phyloP scores from a whole-genome alignment of 2,888 invertebrate species.

The Daptonema setosum region DNA sequence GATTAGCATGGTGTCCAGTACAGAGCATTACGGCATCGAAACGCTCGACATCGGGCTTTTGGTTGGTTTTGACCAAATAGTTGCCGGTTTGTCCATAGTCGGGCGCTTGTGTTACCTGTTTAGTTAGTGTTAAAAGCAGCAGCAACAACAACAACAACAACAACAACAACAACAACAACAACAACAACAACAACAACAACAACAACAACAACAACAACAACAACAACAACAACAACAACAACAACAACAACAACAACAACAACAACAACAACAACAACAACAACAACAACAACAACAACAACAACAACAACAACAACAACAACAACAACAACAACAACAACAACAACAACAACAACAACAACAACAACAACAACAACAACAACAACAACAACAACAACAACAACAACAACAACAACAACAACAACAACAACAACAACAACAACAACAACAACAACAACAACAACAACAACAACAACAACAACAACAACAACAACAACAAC shows the following conservation, averaged over 20 bases:
- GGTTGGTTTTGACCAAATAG: background rate
- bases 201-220: slow-evolving; percentile 1
- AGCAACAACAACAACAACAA: too few relatives aligned
- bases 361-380: slow-evolving; percentile 1
- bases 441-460: slow-evolving; percentile 2
- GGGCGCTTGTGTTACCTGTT: too few relatives aligned
- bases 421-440: slow-evolving; percentile 4
- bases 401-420: slow-evolving; percentile 2
- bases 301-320: slow-evolving; percentile 2
- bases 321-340: slow-evolving; percentile 1
- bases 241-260: slow-evolving; percentile 1
- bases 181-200: slow-evolving; percentile 1
- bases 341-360: slow-evolving; percentile 3
- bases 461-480: slow-evolving; percentile 6
- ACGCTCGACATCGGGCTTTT: slow-evolving; percentile 10
- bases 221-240: background rate
- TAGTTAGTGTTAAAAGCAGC: too few relatives aligned
- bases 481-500: slow-evolving; percentile 3
- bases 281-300: background rate
- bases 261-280: background rate
- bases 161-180: slow-evolving; percentile 3
- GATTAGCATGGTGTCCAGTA: too few relatives aligned
- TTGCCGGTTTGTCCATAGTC: background rate
- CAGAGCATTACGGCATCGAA: too few relatives aligned
- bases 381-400: slow-evolving; percentile 3